Base-by-base conservation (phyloP, 2,113 vertebrate genomes). In the Synchiropus splendidus region DNA sequence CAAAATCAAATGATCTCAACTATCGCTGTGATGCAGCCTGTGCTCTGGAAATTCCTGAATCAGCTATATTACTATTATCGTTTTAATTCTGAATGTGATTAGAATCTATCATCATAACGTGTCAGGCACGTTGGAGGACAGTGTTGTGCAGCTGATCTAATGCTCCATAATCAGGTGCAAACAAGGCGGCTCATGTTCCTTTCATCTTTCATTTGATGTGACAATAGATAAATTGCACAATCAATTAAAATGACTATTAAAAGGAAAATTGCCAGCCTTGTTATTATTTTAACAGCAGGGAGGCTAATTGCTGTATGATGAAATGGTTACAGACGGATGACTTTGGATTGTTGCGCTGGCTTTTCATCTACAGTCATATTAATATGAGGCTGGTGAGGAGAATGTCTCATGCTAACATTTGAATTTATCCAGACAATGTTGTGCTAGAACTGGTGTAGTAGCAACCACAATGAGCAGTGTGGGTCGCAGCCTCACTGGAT, bases 231-330 rank as follows among this genome's bases (percentile, higher is more conserved):
- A 55, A 65, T 30, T 37, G 51, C 55, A 42, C 50, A 39, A 71
- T 74, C 62, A 72, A 55, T 68, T 63, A 70, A 64, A 68, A 31
- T 48, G 56, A 64, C 67, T 65, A 74, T 64, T 38, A 64, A 69
- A 56, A 42, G 12, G 42, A 42, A 58, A 47, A 54, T 45, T 41
- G 34, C 33, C 33, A 12, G 5, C n/a, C 34, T 35, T 50, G 40
- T 58, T 54, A 34, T 48, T 42, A 63, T 60, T 67, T 39, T 36
- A 70, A 59, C 64, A 71, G 51, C 53, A 42, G 36, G 53, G 49
- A 56, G 54, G 8, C 58, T 72, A 68, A 80, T 75, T 64, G 64
- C 58, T 76, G 70, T 74, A 56, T 74, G 70, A 75, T 74, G 52
- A 45, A 66, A 59, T 31, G 55, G 72, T 74, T 39, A 53, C 75